Conservation (phyloP, 2,888 invertebrate species). For the Andrena marginata region DNA sequence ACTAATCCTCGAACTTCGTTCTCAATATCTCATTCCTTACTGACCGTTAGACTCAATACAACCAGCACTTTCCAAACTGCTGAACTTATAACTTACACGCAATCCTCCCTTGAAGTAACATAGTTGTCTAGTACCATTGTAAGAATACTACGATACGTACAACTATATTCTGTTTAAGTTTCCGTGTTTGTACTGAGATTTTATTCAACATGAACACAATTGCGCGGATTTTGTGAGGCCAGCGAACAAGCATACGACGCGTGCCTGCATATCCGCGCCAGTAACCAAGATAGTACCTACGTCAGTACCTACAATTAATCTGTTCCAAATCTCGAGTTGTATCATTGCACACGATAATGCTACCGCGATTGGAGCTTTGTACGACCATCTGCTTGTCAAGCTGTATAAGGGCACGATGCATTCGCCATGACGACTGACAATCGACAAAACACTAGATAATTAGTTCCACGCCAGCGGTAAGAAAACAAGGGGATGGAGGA, state of each 20-base stretch:
- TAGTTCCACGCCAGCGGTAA: too few species aligned
- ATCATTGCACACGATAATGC: not conserved
- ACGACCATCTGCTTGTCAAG: not conserved
- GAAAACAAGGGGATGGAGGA: too few species aligned
- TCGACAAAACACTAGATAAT: not conserved
- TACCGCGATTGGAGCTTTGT: slow-evolving; percentile 7
- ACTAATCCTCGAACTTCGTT: too few species aligned
- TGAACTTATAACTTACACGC: too few species aligned
- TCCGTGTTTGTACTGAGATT: not conserved
- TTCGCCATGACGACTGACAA: not conserved
- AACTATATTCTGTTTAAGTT: not conserved
- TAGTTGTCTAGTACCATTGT: too few species aligned
- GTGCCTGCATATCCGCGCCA: not conserved
- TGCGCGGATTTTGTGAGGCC: slow-evolving; percentile 2
- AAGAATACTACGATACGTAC: too few species aligned
- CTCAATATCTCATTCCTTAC: too few species aligned
- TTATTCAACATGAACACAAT: not conserved
- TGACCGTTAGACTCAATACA: too few species aligned
- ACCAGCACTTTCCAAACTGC: too few species aligned
- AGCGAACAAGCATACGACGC: slow-evolving; percentile 8
- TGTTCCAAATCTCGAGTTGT: slow-evolving; percentile 10
- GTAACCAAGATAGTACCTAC: not conserved
- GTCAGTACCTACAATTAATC: not conserved
- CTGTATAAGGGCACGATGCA: not conserved
- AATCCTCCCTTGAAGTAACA: too few species aligned